A percentile compares a stretch with the other conserved stretches of the same genome.
These are phyloP conservation scores for Tinea trinotella DNA, from an alignment of 2,888 invertebrate species.

Conservation along the genomic window DNA sequence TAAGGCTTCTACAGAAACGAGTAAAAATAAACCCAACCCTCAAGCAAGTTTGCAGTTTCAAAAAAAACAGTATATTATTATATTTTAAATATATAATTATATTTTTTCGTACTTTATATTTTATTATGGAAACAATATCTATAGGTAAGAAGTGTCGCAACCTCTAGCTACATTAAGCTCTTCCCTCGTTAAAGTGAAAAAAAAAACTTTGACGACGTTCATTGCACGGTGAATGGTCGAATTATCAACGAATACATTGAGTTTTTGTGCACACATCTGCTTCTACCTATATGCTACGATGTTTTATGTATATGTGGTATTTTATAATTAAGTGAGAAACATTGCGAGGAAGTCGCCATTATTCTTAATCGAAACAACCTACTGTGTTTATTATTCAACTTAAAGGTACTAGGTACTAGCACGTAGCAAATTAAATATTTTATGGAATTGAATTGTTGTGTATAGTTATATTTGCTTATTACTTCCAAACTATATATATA, in stretches of 20 bases:
- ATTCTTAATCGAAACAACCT: constrained; percentile 35
- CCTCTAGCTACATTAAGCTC: constrained; percentile 18
- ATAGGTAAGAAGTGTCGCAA: not conserved
- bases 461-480: too few relatives aligned
- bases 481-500: too few relatives aligned
- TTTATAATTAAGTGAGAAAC: constrained; percentile 59
- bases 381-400: not conserved
- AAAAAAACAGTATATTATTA: too few relatives aligned
- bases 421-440: not conserved
- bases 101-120: too few relatives aligned
- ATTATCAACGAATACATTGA: constrained; percentile 38
- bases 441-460: too few relatives aligned
- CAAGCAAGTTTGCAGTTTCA: too few relatives aligned
- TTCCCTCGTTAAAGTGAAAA: constrained; percentile 28
- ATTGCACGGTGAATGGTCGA: constrained; percentile 34
- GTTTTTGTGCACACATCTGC: constrained; percentile 52
- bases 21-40: not conserved
- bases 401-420: not conserved
- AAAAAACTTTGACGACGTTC: constrained; percentile 32
- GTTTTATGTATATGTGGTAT: constrained; percentile 35
- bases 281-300: constrained; percentile 23
- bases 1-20: not conserved
- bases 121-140: not conserved
- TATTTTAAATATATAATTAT: too few relatives aligned
- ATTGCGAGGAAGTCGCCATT: constrained; percentile 37